phyloP scores from a whole-genome alignment of 2,888 invertebrate species.

The Camponotus fellah region DNA sequence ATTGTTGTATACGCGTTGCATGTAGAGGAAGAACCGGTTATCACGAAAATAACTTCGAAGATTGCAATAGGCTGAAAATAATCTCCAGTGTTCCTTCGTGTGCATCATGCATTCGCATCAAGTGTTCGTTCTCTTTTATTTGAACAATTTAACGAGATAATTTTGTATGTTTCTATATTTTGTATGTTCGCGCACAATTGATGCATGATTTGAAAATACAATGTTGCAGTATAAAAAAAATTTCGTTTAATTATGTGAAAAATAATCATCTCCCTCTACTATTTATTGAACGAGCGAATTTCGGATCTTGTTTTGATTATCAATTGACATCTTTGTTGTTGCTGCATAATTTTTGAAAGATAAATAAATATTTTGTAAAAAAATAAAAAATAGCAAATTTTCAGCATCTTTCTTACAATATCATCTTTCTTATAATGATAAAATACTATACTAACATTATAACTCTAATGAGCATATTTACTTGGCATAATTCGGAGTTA shows the following conservation, averaged over 20 bases:
- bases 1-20: neutral
- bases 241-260: neutral
- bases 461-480: neutral
- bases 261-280: neutral
- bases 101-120: neutral
- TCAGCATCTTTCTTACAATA: neutral
- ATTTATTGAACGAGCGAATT: neutral
- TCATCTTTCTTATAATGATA: neutral
- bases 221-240: neutral
- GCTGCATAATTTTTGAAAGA: neutral
- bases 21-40: constrained; percentile 54
- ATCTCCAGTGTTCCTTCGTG: neutral
- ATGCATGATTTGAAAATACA: neutral
- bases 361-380: neutral
- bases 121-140: neutral
- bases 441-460: neutral
- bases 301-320: neutral
- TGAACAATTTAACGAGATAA: neutral
- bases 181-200: neutral
- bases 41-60: constrained; percentile 57
- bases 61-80: constrained; percentile 49
- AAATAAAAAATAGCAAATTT: neutral
- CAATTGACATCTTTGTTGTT: neutral
- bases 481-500: constrained; percentile 1
- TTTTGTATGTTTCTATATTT: neutral